phyloP scores from a whole-genome alignment of 2,888 invertebrate genomes.

The Linnaemya tessellans region DNA sequence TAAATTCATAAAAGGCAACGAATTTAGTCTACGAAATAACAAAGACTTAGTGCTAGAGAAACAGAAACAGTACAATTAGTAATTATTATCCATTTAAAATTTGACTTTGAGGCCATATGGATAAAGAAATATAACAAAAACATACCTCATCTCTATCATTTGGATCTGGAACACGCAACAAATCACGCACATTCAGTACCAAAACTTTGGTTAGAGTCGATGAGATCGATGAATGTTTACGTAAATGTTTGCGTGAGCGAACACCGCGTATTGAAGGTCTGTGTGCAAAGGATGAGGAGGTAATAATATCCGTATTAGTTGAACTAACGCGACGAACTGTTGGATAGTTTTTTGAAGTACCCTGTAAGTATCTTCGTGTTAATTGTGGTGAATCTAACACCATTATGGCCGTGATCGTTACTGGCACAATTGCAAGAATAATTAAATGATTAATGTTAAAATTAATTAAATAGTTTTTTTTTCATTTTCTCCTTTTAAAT shows the following conservation, averaged over 20 bases:
- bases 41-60: neutral
- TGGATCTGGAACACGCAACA: constrained; percentile 78
- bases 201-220: constrained; percentile 82
- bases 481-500: constrained; percentile 1
- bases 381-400: constrained; percentile 76
- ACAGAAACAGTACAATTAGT: constrained; percentile 3
- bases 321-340: constrained; percentile 79
- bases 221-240: constrained; percentile 81
- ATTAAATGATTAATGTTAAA: constrained; percentile 43
- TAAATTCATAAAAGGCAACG: constrained; percentile 5
- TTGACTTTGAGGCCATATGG: neutral
- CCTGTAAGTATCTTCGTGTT: constrained; percentile 77
- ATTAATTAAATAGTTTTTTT: constrained; percentile 29
- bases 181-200: constrained; percentile 82
- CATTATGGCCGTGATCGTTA: constrained; percentile 65
- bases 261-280: constrained; percentile 76
- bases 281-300: constrained; percentile 53
- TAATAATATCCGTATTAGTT: constrained; percentile 71
- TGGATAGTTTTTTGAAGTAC: constrained; percentile 79
- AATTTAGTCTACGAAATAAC: constrained; percentile 10
- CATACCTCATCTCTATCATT: constrained; percentile 76
- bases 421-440: constrained; percentile 32
- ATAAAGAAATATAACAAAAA: neutral
- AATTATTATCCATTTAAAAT: neutral
- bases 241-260: constrained; percentile 74